Conservation (phyloP, 2,797 vertebrate genomes). For the Trachurus trachurus region DNA sequence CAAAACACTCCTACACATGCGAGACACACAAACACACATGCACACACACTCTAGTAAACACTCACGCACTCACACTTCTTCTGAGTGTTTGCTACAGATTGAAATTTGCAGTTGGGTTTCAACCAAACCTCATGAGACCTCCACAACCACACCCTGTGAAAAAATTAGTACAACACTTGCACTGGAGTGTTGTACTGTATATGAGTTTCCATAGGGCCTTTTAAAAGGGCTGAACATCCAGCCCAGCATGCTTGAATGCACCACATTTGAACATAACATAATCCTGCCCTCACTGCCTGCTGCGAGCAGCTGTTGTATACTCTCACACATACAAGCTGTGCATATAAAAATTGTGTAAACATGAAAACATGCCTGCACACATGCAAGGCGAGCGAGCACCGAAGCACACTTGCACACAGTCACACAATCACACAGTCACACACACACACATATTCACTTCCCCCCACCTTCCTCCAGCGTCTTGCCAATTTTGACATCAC, state of each 20-base stretch:
- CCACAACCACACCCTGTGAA: slow-evolving; percentile 80
- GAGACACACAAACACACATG: slow-evolving; percentile 37
- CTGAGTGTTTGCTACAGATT: slow-evolving; percentile 54
- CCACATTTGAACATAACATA: slow-evolving; percentile 70
- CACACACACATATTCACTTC: slow-evolving; percentile 30
- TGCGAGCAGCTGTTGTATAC: slow-evolving; percentile 76
- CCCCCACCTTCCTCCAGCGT: slow-evolving; percentile 96
- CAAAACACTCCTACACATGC: slow-evolving; percentile 64
- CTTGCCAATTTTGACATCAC: slow-evolving; percentile 95
- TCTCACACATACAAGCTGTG: slow-evolving; percentile 67
- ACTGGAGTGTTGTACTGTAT: slow-evolving; percentile 60
- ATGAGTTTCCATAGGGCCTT: slow-evolving; percentile 57
- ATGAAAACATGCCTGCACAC: slow-evolving; percentile 66
- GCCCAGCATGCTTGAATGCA: slow-evolving; percentile 59
- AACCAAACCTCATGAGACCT: slow-evolving; percentile 73
- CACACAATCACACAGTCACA: neutral
- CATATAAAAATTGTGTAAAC: slow-evolving; percentile 74
- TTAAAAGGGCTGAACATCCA: slow-evolving; percentile 59
- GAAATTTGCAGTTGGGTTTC: slow-evolving; percentile 72
- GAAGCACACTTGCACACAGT: slow-evolving; percentile 34
- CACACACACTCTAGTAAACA: slow-evolving; percentile 43
- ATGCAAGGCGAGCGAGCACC: slow-evolving; percentile 53
- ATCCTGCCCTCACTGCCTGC: slow-evolving; percentile 57
- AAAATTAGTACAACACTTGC: slow-evolving; percentile 75
- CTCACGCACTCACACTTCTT: slow-evolving; percentile 44